Evolutionary conservation across 2,888 invertebrate species (phyloP).

Genomic region (Nomada fucata): DNA sequence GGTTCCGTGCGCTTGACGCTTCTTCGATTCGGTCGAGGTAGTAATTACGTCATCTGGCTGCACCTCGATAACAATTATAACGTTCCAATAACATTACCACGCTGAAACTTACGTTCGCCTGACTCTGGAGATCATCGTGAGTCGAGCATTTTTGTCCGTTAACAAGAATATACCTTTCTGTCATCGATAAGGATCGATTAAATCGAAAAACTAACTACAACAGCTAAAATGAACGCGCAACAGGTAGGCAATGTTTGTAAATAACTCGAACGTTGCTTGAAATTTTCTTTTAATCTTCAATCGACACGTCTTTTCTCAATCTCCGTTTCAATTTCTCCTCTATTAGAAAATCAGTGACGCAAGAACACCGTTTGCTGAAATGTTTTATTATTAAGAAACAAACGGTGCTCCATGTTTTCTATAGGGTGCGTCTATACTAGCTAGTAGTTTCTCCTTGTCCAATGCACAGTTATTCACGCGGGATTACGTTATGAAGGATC

Average conservation of each 20-base stretch:
- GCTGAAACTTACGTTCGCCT: conserved; percentile 5
- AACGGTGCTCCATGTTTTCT: not conserved
- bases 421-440: not conserved
- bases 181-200: not conserved
- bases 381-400: conserved; percentile 18
- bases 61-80: conserved; percentile 45
- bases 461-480: conserved; percentile 32
- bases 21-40: conserved; percentile 43
- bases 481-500: conserved; percentile 37
- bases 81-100: conserved; percentile 36
- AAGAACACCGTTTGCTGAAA: not conserved
- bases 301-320: no score
- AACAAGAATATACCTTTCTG: no score
- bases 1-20: conserved; percentile 44
- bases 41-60: conserved; percentile 48
- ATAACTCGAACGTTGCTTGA: no score
- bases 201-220: not conserved
- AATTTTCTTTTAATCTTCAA: not conserved
- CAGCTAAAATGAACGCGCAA: no score
- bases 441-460: conserved; percentile 8
- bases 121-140: conserved; percentile 14
- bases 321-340: not conserved
- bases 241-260: no score
- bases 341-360: conserved; percentile 16
- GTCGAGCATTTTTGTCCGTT: not conserved